These are phyloP conservation scores for Cephus sareptanus DNA, from an alignment of 2,888 invertebrate species.

Conservation along the genomic window DNA sequence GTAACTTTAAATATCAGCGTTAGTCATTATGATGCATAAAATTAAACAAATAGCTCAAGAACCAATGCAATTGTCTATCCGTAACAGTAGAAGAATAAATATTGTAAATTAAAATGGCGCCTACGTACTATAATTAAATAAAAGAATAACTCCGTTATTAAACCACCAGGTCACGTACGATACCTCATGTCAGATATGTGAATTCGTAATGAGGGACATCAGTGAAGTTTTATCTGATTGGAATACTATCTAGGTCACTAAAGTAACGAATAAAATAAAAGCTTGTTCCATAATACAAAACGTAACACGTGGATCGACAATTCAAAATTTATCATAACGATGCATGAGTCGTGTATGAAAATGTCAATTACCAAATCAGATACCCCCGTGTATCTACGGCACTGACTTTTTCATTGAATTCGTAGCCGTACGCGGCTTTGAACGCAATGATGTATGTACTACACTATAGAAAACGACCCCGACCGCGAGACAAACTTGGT, in stretches of 20 bases:
- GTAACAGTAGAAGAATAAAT: neutral
- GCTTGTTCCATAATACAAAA: neutral
- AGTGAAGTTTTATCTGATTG: neutral
- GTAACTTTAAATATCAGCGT: neutral
- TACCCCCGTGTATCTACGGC: neutral
- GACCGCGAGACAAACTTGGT: conserved; percentile 20
- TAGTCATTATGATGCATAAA: neutral
- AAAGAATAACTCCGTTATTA: neutral
- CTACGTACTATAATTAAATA: neutral
- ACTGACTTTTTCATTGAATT: neutral
- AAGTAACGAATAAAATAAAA: neutral
- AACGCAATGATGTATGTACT: neutral
- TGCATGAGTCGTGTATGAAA: neutral
- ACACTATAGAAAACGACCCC: conserved; percentile 10
- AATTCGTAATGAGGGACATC: neutral
- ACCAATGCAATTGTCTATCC: neutral
- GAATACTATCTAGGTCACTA: neutral
- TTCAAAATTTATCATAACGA: neutral
- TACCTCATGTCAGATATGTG: neutral
- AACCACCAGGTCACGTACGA: neutral
- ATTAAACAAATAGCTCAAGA: neutral
- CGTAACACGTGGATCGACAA: neutral
- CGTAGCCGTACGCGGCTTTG: neutral
- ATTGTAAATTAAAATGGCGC: neutral
- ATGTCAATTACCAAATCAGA: neutral